These are phyloP conservation scores for Tetragnatha versicolor DNA, from an alignment of 1,140 invertebrate species.

Conservation along the genomic window DNA sequence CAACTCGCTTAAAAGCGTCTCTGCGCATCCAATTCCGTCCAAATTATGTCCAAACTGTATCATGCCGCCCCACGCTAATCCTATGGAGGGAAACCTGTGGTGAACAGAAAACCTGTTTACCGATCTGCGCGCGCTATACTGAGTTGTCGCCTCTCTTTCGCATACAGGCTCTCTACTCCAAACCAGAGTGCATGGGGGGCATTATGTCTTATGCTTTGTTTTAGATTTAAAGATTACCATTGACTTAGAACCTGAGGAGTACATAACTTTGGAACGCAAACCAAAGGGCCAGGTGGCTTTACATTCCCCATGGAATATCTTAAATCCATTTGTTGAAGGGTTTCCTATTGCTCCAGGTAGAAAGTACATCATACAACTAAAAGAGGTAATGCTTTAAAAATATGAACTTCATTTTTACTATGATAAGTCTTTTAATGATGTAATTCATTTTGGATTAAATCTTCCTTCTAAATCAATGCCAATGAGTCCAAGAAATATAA, in stretches of 20 bases:
- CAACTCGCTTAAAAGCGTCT: too few relatives aligned
- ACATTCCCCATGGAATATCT: slow-evolving; percentile 42
- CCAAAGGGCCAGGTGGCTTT: slow-evolving; percentile 32
- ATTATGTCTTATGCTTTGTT: not conserved
- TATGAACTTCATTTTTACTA: too few relatives aligned
- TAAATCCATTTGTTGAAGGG: slow-evolving; percentile 47
- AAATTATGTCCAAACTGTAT: too few relatives aligned
- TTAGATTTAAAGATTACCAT: slow-evolving; percentile 21
- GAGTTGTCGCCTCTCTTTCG: too few relatives aligned
- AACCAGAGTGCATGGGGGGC: too few relatives aligned
- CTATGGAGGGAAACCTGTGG: too few relatives aligned
- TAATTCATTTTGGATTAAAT: too few relatives aligned
- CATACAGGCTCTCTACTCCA: too few relatives aligned
- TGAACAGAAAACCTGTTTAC: too few relatives aligned
- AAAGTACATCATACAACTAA: slow-evolving; percentile 30
- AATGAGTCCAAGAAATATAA: not conserved
- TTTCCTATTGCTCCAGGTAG: slow-evolving; percentile 38
- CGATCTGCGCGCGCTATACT: too few relatives aligned
- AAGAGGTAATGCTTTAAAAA: slow-evolving; percentile 26
- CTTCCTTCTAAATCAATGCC: not conserved
- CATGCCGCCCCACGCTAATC: too few relatives aligned
- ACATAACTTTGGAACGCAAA: not conserved
- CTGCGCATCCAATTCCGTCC: too few relatives aligned
- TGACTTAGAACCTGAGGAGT: slow-evolving; percentile 48
- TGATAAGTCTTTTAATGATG: not conserved